These are phyloP conservation scores for Agrypnia vestita DNA, from an alignment of 1,140 invertebrate species.

Conservation along the genomic window DNA sequence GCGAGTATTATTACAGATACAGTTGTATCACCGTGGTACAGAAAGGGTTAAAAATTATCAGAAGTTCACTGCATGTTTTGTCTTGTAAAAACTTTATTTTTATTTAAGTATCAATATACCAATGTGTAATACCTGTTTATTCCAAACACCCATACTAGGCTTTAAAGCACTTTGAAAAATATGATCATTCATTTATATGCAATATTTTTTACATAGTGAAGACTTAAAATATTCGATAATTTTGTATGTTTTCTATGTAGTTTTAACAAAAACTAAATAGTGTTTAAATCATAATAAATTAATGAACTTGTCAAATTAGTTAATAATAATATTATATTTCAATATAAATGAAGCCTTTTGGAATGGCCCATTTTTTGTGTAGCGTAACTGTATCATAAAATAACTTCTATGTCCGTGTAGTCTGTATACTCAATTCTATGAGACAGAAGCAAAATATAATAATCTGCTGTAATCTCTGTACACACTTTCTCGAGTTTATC, in stretches of 20 bases:
- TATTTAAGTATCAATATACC: neutral
- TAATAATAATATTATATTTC: slow-evolving; percentile 29
- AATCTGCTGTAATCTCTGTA: too few relatives aligned
- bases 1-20: too few relatives aligned
- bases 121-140: neutral
- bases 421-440: neutral
- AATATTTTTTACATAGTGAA: slow-evolving; percentile 43
- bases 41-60: too few relatives aligned
- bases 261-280: slow-evolving; percentile 36
- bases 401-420: neutral
- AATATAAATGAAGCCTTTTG: slow-evolving; percentile 32
- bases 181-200: slow-evolving; percentile 33
- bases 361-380: slow-evolving; percentile 25
- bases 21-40: too few relatives aligned
- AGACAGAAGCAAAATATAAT: too few relatives aligned
- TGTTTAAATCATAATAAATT: slow-evolving; percentile 22
- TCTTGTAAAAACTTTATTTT: slow-evolving; percentile 40
- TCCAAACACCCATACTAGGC: neutral
- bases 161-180: neutral
- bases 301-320: slow-evolving; percentile 40
- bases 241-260: slow-evolving; percentile 47
- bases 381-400: too few relatives aligned
- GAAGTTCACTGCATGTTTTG: slow-evolving; percentile 4
- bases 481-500: too few relatives aligned
- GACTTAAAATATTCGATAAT: slow-evolving; percentile 46